Conservation (phyloP, 2,888 invertebrate genomes). For the Sycophila texana region DNA sequence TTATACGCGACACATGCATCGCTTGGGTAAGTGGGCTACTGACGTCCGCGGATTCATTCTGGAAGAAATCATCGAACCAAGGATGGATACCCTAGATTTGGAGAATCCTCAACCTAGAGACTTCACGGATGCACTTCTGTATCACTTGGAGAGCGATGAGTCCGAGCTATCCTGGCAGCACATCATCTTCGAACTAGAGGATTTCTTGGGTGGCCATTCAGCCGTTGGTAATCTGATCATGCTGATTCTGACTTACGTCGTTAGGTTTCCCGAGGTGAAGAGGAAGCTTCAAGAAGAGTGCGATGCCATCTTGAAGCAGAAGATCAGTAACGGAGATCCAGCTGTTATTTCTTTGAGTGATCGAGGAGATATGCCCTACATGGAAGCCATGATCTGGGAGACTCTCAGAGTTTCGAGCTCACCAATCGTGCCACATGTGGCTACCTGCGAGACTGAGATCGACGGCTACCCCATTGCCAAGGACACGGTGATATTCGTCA, state of each 20-base stretch:
- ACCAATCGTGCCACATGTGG: conserved; percentile 93
- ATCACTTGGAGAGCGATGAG: conserved; percentile 82
- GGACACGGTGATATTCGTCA: conserved; percentile 89
- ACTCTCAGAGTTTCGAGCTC: conserved; percentile 88
- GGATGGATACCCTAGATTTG: conserved; percentile 78
- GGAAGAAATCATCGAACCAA: conserved; percentile 82
- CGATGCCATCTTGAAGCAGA: conserved; percentile 74
- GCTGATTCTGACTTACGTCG: conserved; percentile 84
- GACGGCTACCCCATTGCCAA: conserved; percentile 84
- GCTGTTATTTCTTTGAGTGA: conserved; percentile 81
- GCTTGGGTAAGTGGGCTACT: conserved; percentile 82
- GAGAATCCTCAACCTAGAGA: conserved; percentile 79
- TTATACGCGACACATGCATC: conserved; percentile 82
- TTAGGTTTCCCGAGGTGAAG: conserved; percentile 82
- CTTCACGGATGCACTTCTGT: conserved; percentile 87
- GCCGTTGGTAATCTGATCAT: conserved; percentile 91
- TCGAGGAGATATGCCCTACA: conserved; percentile 84
- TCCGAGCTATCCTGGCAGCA: conserved; percentile 85
- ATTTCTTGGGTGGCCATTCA: conserved; percentile 92
- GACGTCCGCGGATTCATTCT: conserved; percentile 86
- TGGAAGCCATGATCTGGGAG: conserved; percentile 89
- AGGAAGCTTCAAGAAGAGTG: conserved; percentile 83
- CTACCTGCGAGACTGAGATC: conserved; percentile 85
- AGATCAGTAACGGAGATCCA: conserved; percentile 75
- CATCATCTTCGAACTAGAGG: conserved; percentile 89